Evolutionary conservation across 2,888 invertebrate species (phyloP).

Genomic region (Acrobasis consociella): DNA sequence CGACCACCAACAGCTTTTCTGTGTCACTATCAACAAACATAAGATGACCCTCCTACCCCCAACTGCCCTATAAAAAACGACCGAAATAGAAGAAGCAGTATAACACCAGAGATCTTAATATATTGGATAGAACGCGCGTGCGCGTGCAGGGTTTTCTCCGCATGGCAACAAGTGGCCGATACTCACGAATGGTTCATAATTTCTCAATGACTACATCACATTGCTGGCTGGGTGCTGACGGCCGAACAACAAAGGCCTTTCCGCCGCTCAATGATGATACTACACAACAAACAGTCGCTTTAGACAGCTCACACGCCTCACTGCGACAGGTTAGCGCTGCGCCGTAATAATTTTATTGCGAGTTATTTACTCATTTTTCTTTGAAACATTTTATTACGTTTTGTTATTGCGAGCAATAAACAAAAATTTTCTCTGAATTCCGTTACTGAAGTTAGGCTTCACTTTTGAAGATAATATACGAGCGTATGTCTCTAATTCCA

Average conservation of each 20-base stretch:
- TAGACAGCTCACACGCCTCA: conserved; percentile 2
- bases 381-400: neutral
- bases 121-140: conserved; percentile 31
- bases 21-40: conserved; percentile 3
- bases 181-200: conserved; percentile 23
- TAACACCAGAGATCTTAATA: conserved; percentile 3
- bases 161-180: conserved; percentile 38
- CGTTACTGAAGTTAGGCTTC: neutral
- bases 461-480: neutral
- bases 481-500: neutral
- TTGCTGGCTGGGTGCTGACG: conserved; percentile 12
- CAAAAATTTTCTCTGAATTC: neutral
- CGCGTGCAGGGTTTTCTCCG: conserved; percentile 27
- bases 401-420: conserved; percentile 4
- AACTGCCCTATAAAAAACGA: neutral
- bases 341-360: conserved; percentile 10
- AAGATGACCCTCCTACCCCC: neutral
- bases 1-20: neutral
- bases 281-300: neutral
- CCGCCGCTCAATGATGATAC: neutral
- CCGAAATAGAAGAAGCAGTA: conserved; percentile 1
- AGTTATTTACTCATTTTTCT: conserved; percentile 1
- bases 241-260: neutral
- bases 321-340: conserved; percentile 1
- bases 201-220: conserved; percentile 29